Base-by-base conservation (phyloP, 2,113 vertebrate species). In the Orycteropus afer region DNA sequence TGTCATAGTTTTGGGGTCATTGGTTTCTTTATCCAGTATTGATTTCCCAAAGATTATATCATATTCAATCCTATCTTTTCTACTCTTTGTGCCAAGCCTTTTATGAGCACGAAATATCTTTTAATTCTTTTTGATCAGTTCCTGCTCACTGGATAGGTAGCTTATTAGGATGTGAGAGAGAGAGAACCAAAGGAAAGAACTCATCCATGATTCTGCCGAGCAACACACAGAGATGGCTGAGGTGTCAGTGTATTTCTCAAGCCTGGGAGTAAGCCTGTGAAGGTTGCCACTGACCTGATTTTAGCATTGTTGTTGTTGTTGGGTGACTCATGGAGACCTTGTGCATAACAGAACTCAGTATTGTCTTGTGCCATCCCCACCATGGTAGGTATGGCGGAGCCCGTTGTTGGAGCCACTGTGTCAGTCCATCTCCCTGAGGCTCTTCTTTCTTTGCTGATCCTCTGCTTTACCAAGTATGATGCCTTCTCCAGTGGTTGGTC, bases 111-210 rank as follows among this genome's bases (percentile, higher is more conserved):
- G 14, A n/a, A 71, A n/a, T 23, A 17, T n/a, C 55, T 40, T 61
- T 47, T 71, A 47, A 23, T 96, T 88, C n/a, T 93, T 74, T 69
- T 34, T 74, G 82, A 32, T 86, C 40, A 29, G 40, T 90, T 57
- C 65, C 42, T 79, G 61, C 45, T 78, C 34, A 3, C 10, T 49
- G 37, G 69, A n/a, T 18, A 74, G 27, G 8, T 95, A 32, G n/a
- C 40, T 69, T 65, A 22, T 59, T 59, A 69, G 78, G 57, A 86
- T 80, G 65, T n/a, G n/a, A 6, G 23, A 10, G 40, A 47, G n/a
- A 80, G 27, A 79, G 17, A 67, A 87, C 65, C 47, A 67, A 40
- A 83, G 49, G 65, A 74, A 85, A 76, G 34, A 22, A n/a, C 76
- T 92, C 20, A 83, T 29, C 4, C 51, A 59, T 25, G 49, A 25